These are phyloP conservation scores for Herpetotheres cachinnans DNA, from an alignment of 2,113 vertebrate species.

Conservation along the genomic window DNA sequence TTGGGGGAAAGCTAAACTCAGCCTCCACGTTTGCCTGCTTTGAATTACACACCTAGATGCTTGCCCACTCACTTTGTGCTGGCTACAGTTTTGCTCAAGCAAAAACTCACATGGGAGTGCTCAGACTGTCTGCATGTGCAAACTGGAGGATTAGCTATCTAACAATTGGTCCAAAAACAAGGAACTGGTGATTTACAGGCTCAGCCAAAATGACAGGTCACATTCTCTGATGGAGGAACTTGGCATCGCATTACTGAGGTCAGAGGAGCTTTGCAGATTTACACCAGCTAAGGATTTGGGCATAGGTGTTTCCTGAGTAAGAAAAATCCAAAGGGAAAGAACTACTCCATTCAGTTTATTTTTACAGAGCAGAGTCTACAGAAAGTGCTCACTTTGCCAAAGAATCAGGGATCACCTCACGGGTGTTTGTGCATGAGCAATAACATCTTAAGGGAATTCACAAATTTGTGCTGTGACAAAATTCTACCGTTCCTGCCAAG, in stretches of 20 bases:
- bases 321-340: slow-evolving; percentile 42
- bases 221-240: slow-evolving; percentile 5
- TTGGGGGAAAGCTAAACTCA: not conserved
- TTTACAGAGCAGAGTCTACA: slow-evolving; percentile 33
- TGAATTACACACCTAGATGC: slow-evolving; percentile 13
- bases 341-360: slow-evolving; percentile 36
- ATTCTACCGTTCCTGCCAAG: slow-evolving; percentile 6
- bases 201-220: slow-evolving; percentile 7
- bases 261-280: slow-evolving; percentile 45
- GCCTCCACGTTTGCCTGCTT: not conserved
- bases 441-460: slow-evolving; percentile 2
- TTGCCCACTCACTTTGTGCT: slow-evolving; percentile 30
- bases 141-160: slow-evolving; percentile 29
- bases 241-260: not conserved
- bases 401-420: not conserved
- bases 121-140: slow-evolving; percentile 10
- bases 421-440: slow-evolving; percentile 2
- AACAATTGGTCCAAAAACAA: slow-evolving; percentile 36
- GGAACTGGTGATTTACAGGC: not conserved
- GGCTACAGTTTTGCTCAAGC: not conserved
- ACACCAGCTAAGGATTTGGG: slow-evolving; percentile 34
- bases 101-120: slow-evolving; percentile 1
- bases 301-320: slow-evolving; percentile 58
- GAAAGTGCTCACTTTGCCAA: slow-evolving; percentile 28
- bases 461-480: slow-evolving; percentile 15